Evolutionary conservation across 2,797 vertebrate species (phyloP), one percentile per base, ranked within the genome.

Genomic region (Neomorphus geoffroyi): DNA sequence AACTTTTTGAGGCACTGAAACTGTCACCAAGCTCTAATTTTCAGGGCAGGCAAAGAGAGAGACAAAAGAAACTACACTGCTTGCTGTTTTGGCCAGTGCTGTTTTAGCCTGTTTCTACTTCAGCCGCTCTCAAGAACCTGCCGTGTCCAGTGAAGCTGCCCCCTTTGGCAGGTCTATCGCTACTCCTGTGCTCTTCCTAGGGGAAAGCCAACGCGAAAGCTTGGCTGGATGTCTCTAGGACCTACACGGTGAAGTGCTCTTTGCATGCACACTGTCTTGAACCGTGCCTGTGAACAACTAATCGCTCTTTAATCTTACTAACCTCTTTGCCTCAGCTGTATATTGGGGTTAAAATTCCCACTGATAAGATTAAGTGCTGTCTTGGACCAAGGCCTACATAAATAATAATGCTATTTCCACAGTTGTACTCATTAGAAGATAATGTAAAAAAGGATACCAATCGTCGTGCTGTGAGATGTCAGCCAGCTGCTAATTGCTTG

Each of bases 351-450:
- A 79, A 89, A 94, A 92, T 86, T 92, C 91, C 75, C 80, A 58
- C 77, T 92, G 95, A 87, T 80, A 83, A 95, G 94, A 94, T 95
- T 90, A 94, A 95, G 77, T 80, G 79, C 82, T 92, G 54, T 66
- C 73, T 86, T 94, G 87, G 86, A 88, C 17, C 2, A 2, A 51
- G n/a, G 70, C 92, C 91, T 84, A 91, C 73, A 70, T n/a, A 80
- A 91, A 87, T 91, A 90, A 92, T 90, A 84, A 88, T 46, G 53
- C 32, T n/a, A 19, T 80, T 95, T 94, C 83, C 80, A 93, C 30
- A 27, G 82, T 79, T 35, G 7, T 32, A 37, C 70, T 91, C 60
- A 56, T 72, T 83, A 80, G 73, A 80, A 45, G 14, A 45, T 91
- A 95, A 96, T 37, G 66, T n/a, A 19, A 16, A 65, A 82, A 88